Conservation (phyloP, 2,888 invertebrate genomes). For the Pseudococcus longispinus region DNA sequence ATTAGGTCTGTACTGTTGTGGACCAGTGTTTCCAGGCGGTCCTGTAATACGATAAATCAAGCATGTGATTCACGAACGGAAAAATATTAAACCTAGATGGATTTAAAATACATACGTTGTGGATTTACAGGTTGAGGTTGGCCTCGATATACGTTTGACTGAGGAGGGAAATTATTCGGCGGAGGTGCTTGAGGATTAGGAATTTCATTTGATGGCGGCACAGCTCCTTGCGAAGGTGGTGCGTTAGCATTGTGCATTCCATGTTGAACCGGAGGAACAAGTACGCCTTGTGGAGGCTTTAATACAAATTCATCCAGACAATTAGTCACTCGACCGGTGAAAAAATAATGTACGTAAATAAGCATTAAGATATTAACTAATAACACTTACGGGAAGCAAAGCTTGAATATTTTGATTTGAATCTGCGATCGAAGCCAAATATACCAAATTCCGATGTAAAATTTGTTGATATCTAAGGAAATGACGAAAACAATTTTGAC, state of each 20-base stretch:
- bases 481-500: constrained; percentile 60
- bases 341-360: not conserved
- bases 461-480: constrained; percentile 79
- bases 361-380: not conserved
- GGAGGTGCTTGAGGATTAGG: constrained; percentile 44
- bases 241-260: constrained; percentile 52
- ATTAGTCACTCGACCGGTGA: not conserved
- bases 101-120: constrained; percentile 58
- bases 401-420: constrained; percentile 91
- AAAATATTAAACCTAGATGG: not conserved
- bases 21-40: constrained; percentile 61
- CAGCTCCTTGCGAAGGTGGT: constrained; percentile 44
- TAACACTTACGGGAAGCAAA: constrained; percentile 80
- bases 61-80: not conserved
- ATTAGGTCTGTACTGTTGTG: constrained; percentile 65
- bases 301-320: not conserved
- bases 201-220: constrained; percentile 53
- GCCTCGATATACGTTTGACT: constrained; percentile 40
- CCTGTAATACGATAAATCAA: constrained; percentile 35
- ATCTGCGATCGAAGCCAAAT: constrained; percentile 96
- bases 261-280: constrained; percentile 48
- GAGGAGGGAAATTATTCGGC: constrained; percentile 50
- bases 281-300: constrained; percentile 57
- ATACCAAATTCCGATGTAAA: constrained; percentile 93
- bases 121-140: constrained; percentile 59